Evolutionary conservation across 2,888 invertebrate genomes (phyloP), one percentile per base, ranked within the genome.

Genomic region (Meteorus colon): DNA sequence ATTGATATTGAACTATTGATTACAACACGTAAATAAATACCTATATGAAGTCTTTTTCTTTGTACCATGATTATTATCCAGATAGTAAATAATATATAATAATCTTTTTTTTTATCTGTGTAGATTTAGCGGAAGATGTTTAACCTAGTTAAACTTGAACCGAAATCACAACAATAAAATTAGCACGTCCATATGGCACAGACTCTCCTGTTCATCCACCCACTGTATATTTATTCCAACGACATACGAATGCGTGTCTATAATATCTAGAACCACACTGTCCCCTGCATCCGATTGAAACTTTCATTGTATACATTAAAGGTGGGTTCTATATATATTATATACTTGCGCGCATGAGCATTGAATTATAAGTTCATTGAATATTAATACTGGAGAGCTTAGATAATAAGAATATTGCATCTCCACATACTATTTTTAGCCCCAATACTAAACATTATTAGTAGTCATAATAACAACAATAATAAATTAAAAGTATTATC

Each of bases 91-190:
- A 74, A 71, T 60, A 70, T 78, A 80, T 78, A 74, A 76, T 77
- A 51, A 70, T 70, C 31, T n/a, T 4, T 24, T 45, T 45, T 27
- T 37, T 71, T n/a, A 34, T 19, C 5, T 51, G 41, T 55, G 60
- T 12, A 41, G 77, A 78, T 79, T 80, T 77, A 73, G n/a, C 80
- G 41, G 75, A 51, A 48, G 78, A 80, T 78, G 75, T 80, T 80
- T 80, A 80, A 79, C 51, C 77, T 41, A 3, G 77, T 77, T 80
- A 81, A 81, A 81, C 76, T 74, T 80, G 67, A 72, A 76, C 74
- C 78, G 79, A 81, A 80, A 81, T 74, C 80, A 73, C 75, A 45
- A 24, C 55, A 55, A 14, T 48, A 48, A 75, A 74, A 79, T 75
- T 66, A 55, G 65, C 73, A 75, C 76, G 76, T 80, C 79, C 81